phyloP scores from a whole-genome alignment of 2,113 vertebrate genomes.

The Eudyptes chrysolophus region DNA sequence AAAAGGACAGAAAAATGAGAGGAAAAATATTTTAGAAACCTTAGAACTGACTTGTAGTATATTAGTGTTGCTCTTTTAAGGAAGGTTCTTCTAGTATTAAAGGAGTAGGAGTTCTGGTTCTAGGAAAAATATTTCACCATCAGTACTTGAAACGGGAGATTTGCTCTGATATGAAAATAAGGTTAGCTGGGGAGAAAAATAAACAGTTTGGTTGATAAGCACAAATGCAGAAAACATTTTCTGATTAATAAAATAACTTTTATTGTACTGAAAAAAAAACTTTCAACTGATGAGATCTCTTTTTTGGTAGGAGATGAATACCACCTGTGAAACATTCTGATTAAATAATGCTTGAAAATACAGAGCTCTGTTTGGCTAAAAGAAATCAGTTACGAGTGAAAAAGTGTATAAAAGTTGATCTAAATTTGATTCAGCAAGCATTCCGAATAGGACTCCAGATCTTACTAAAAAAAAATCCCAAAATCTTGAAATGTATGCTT shows the following conservation, averaged over 20 bases:
- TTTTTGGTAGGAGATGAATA: background rate
- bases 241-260: background rate
- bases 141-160: background rate
- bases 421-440: background rate
- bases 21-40: background rate
- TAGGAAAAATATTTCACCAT: background rate
- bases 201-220: background rate
- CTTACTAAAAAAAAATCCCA: background rate
- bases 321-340: background rate
- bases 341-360: background rate
- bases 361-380: background rate
- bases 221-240: background rate
- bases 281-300: background rate
- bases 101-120: background rate
- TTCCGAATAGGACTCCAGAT: background rate
- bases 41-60: background rate
- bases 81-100: background rate
- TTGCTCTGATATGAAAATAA: background rate
- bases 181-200: background rate
- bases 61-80: background rate
- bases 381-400: background rate
- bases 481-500: background rate
- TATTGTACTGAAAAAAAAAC: background rate
- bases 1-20: background rate
- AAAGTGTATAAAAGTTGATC: background rate